phyloP scores from a whole-genome alignment of 2,797 vertebrate genomes.

The Saxicola maurus region DNA sequence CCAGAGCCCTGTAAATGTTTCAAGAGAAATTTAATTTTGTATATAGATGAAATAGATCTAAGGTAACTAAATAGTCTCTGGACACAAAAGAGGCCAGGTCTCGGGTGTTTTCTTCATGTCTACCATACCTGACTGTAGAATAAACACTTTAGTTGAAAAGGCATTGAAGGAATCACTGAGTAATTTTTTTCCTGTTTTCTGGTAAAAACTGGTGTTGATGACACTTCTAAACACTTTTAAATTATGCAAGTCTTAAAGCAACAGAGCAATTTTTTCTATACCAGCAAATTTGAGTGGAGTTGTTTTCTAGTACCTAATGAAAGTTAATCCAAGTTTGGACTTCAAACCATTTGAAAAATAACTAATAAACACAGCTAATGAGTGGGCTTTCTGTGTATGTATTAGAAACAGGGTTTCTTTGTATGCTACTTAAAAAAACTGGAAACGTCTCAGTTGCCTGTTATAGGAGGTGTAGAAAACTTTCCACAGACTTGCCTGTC shows the following conservation, averaged over 20 bases:
- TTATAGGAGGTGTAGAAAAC: slow-evolving; percentile 19
- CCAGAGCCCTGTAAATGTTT: neutral
- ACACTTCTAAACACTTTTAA: neutral
- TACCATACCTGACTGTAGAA: neutral
- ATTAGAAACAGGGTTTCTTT: neutral
- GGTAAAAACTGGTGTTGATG: neutral
- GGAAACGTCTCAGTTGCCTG: neutral
- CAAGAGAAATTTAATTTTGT: neutral
- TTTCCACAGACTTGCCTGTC: neutral
- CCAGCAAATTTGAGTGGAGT: neutral
- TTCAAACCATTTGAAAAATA: neutral
- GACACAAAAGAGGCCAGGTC: neutral
- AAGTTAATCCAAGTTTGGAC: neutral
- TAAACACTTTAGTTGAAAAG: neutral
- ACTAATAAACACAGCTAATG: neutral
- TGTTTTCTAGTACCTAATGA: neutral
- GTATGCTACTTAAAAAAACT: neutral
- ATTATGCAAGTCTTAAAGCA: neutral
- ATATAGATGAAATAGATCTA: neutral
- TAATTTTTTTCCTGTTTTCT: neutral
- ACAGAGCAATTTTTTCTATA: neutral
- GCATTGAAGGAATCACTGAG: neutral
- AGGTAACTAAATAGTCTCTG: neutral
- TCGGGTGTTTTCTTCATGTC: neutral
- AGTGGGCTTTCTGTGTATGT: neutral